A percentile compares a stretch with the other conserved stretches of the same genome.
Evolutionary conservation across 37 sponge, comb jelly and placozoan genomes (phyloP).

Genomic region (Tethya wilhelma): DNA sequence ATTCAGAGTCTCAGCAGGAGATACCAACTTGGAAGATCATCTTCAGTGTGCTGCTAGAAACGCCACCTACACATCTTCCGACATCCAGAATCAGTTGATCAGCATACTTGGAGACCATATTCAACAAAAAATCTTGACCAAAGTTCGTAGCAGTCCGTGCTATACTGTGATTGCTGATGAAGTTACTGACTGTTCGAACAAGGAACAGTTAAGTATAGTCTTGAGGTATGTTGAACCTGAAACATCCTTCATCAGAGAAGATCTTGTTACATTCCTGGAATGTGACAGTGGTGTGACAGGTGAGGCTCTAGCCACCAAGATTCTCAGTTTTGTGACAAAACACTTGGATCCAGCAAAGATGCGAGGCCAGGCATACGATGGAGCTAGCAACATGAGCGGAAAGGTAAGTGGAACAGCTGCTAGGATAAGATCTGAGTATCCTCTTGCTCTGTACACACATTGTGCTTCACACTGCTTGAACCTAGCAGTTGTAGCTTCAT

Average conservation of each 20-base stretch:
- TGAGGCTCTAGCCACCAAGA: slow-evolving; percentile 56
- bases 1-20: slow-evolving; percentile 62
- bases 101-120: slow-evolving; percentile 47
- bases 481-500: slow-evolving; percentile 48
- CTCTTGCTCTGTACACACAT: slow-evolving; percentile 50
- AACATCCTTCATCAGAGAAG: slow-evolving; percentile 38
- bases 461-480: slow-evolving; percentile 58
- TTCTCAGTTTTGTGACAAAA: slow-evolving; percentile 18
- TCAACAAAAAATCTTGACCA: slow-evolving; percentile 40
- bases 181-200: slow-evolving; percentile 73
- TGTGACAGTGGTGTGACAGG: slow-evolving; percentile 75
- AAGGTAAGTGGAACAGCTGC: slow-evolving; percentile 33
- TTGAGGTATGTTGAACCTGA: slow-evolving; percentile 60
- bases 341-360: slow-evolving; percentile 56
- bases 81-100: slow-evolving; percentile 77
- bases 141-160: slow-evolving; percentile 22
- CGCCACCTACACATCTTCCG: slow-evolving; percentile 33
- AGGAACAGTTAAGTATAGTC: slow-evolving; percentile 65
- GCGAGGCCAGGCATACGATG: slow-evolving; percentile 82
- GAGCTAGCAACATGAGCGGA: slow-evolving; percentile 74
- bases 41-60: slow-evolving; percentile 16
- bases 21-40: slow-evolving; percentile 49
- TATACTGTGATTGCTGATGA: slow-evolving; percentile 59
- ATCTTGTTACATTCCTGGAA: slow-evolving; percentile 56
- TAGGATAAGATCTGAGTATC: slow-evolving; percentile 21